Evolutionary conservation across 2,797 vertebrate species (phyloP), one percentile per base, ranked within the genome.

Genomic region (Euthynnus affinis): DNA sequence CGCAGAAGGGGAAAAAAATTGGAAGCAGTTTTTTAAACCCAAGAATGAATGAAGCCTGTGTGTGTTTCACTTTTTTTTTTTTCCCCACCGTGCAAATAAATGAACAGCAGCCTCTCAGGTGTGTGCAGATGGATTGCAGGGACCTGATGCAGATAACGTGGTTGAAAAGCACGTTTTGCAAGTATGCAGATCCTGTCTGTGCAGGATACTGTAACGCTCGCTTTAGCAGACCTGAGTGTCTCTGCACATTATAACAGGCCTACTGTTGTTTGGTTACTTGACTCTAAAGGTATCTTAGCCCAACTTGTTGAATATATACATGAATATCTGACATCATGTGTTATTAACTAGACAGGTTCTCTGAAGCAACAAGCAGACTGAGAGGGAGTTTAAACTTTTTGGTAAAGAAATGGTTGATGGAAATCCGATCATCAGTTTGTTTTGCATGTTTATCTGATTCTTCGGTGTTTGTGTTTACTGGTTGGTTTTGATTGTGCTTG

Each of bases 111-210:
- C 13, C 9, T 6, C 1, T 22, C 20, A 20, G 23, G 15, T 40
- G 20, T 51, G 5, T 79, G 44, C 52, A 22, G 63, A 15, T 63
- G 62, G 65, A 20, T 42, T 37, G 17, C 23, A 27, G 29, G 59
- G 64, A 80, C 73, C 53, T 48, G 55, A 80, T 22, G 7, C 2
- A 0, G 5, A 10, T 1, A 23, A 14, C 9, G 2, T 3, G 5
- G 57, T n/a, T 55, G 75, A 58, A 68, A 57, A 87, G 65, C 87
- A 6, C 53, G 87, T 90, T 88, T 76, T 73, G 25, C 88, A 49
- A 57, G 68, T 80, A 73, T 82, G 71, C 13, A 78, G 74, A 72
- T 80, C 66, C 71, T 55, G 68, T 34, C 27, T 4, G 46, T 59
- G 12, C 65, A 82, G 81, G 74, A 87, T 27, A 12, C 63, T 44